Conservation (phyloP, 37 sponge, comb jelly and placozoan species). For the Crambe crambe region DNA sequence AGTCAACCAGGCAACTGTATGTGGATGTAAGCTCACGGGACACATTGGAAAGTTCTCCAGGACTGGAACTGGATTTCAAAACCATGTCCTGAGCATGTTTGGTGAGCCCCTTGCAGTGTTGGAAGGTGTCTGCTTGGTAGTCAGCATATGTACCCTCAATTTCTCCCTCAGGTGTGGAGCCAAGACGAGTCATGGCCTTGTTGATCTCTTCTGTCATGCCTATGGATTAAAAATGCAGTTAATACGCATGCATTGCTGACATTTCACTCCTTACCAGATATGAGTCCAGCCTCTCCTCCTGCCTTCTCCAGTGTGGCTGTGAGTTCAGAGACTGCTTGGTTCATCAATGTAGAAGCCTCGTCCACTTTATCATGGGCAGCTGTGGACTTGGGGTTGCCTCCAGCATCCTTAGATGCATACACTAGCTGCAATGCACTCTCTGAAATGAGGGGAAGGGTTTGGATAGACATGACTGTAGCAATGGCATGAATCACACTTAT, state of each 20-base stretch:
- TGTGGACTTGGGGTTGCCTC: slow-evolving; percentile 79
- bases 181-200: slow-evolving; percentile 52
- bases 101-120: slow-evolving; percentile 64
- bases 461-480: neutral
- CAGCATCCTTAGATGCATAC: slow-evolving; percentile 84
- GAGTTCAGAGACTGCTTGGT: slow-evolving; percentile 71
- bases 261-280: slow-evolving; percentile 36
- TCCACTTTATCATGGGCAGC: slow-evolving; percentile 59
- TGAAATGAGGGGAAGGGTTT: neutral
- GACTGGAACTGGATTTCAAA: slow-evolving; percentile 17
- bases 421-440: slow-evolving; percentile 68
- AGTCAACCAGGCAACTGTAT: slow-evolving; percentile 61
- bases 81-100: slow-evolving; percentile 80
- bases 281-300: slow-evolving; percentile 66
- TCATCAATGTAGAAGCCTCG: slow-evolving; percentile 61
- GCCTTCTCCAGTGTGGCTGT: slow-evolving; percentile 72
- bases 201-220: slow-evolving; percentile 72
- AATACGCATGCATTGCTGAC: neutral
- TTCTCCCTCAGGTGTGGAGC: slow-evolving; percentile 31
- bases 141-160: slow-evolving; percentile 63
- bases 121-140: slow-evolving; percentile 69
- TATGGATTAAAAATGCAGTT: neutral
- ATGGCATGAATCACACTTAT: neutral
- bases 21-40: slow-evolving; percentile 44
- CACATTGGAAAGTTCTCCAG: slow-evolving; percentile 26